Evolutionary conservation across 2,888 invertebrate species (phyloP).

Genomic region (Rhogogaster chlorosoma): DNA sequence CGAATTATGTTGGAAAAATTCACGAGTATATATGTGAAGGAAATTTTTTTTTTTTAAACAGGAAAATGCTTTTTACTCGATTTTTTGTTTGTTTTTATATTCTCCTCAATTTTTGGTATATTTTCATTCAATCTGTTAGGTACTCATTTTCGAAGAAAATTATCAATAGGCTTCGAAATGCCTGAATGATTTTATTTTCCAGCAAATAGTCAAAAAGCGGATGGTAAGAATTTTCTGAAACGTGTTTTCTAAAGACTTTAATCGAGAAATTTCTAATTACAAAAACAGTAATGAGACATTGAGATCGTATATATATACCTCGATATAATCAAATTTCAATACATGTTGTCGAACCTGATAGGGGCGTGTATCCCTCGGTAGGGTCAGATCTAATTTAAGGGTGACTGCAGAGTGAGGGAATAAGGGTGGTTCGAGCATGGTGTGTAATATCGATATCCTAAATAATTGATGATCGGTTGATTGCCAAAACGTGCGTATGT

Average conservation of each 20-base stretch:
- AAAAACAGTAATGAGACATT: neutral
- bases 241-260: neutral
- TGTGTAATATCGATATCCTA: conserved; percentile 24
- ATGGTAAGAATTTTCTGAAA: too few relatives aligned
- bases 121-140: neutral
- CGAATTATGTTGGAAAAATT: neutral
- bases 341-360: neutral
- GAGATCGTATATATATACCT: neutral
- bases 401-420: neutral
- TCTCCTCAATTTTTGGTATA: too few relatives aligned
- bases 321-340: conserved; percentile 32
- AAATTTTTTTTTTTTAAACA: too few relatives aligned
- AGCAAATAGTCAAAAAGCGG: too few relatives aligned
- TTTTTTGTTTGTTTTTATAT: neutral
- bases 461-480: conserved; percentile 39
- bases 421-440: neutral
- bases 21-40: too few relatives aligned
- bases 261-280: neutral
- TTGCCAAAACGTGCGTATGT: neutral
- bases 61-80: neutral
- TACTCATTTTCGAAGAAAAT: too few relatives aligned
- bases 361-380: neutral
- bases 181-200: too few relatives aligned
- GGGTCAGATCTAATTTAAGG: conserved; percentile 31
- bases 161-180: too few relatives aligned